Evolutionary conservation across 2,113 vertebrate species (phyloP), one percentile per base, ranked within the genome.

Genomic region (Oryzias melastigma): DNA sequence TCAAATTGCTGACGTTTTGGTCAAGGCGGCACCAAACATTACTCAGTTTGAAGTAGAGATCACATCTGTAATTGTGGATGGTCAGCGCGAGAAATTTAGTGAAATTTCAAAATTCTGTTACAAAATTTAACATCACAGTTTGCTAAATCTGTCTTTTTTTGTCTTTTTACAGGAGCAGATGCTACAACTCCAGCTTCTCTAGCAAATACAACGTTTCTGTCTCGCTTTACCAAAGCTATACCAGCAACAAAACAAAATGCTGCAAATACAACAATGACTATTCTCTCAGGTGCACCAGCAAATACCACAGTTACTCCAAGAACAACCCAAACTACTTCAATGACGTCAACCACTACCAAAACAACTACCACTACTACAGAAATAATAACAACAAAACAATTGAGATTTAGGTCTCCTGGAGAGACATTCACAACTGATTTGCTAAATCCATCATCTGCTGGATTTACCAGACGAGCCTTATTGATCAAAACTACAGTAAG

Each of bases 41-140:
- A 54, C 18, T 7, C 44, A 12, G 17, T 81, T 87, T 5, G 25
- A 69, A 29, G 75, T 84, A 25, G 56, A 71, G 7, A 12, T 17
- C 14, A 15, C 0, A 42, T 73, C 65, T 47, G 65, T 86, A 5
- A 3, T 0, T 3, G 66, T 82, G 42, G 13, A 54, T 22, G 67
- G 63, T n/a, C 53, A 17, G 49, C 7, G 77, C 42, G 20, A 55
- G 53, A 13, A 46, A 57, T 16, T 42, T 5, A 42, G 14, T 7
- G 10, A 3, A 42, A 42, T 42, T 13, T 10, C 10, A 10, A 42
- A 42, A 42, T 13, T 25, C 25, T 25, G 5, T 10, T 13, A 1
- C 3, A 42, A 42, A 10, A 42, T 4, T 2, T 2, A 42, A 42
- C 8, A 42, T 42, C 41, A 42, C 41, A 25, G 25, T 25, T 13